A percentile compares a stretch with the other conserved stretches of the same genome.
These are phyloP conservation scores for Hyppa rectilinea DNA, from an alignment of 2,888 invertebrate genomes.

Conservation along the genomic window DNA sequence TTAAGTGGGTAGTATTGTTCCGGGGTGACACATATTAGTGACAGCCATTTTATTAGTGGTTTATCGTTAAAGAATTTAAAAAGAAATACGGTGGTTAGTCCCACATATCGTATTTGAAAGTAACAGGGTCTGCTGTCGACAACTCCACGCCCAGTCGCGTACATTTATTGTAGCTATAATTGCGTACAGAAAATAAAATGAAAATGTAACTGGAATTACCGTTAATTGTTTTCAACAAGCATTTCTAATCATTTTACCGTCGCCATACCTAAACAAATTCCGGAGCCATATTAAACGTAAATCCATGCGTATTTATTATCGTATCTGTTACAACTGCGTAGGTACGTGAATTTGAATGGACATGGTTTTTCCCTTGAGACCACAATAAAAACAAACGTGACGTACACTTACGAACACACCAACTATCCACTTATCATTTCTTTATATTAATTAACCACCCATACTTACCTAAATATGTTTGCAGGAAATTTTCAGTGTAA, in stretches of 20 bases:
- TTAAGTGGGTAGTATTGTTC: slow-evolving; percentile 72
- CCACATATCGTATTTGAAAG: slow-evolving; percentile 4
- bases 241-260: neutral
- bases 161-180: no score
- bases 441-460: neutral
- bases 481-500: no score
- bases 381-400: slow-evolving; percentile 22
- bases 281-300: neutral
- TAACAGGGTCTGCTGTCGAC: no score
- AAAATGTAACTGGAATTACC: neutral
- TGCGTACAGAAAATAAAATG: neutral
- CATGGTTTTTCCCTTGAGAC: slow-evolving; percentile 4
- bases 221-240: no score
- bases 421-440: neutral
- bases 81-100: slow-evolving; percentile 14
- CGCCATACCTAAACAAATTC: no score
- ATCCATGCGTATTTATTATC: no score
- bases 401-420: neutral
- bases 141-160: neutral
- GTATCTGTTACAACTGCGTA: neutral
- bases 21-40: slow-evolving; percentile 69
- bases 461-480: neutral
- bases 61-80: slow-evolving; percentile 17
- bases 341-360: neutral
- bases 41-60: slow-evolving; percentile 38